A percentile compares a stretch with the other conserved stretches of the same genome.
phyloP scores from a whole-genome alignment of 2,797 vertebrate species.

The Pangasius sanitwongsei region DNA sequence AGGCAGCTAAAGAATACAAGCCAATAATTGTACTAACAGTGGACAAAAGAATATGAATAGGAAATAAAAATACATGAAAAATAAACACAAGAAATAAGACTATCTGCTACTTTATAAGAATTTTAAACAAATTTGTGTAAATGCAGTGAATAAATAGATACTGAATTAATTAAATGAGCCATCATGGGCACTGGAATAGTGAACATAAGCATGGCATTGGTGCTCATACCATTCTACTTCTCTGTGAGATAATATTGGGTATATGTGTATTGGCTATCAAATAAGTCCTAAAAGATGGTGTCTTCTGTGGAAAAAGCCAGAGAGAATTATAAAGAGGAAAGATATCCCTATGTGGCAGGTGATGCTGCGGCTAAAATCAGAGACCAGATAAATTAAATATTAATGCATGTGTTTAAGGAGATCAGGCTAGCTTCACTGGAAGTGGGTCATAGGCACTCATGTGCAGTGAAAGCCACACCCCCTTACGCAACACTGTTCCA shows the following conservation, averaged over 20 bases:
- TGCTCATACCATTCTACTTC: not conserved
- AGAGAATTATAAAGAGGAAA: not conserved
- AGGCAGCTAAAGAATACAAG: not conserved
- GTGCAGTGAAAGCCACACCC: conserved; percentile 18
- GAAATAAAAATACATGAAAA: not conserved
- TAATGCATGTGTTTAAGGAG: conserved; percentile 50
- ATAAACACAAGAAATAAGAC: not conserved
- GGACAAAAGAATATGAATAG: not conserved
- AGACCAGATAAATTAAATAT: conserved; percentile 69
- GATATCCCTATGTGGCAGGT: not conserved
- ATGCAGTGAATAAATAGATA: not conserved
- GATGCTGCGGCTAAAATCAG: conserved; percentile 49
- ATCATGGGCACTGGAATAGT: not conserved
- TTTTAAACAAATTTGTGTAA: not conserved
- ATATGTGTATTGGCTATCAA: not conserved
- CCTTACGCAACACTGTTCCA: not conserved
- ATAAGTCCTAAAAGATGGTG: not conserved
- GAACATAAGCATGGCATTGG: not conserved
- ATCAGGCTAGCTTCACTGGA: conserved; percentile 36
- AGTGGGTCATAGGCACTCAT: conserved; percentile 57
- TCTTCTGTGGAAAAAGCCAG: not conserved
- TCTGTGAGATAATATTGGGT: not conserved
- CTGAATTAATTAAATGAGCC: not conserved
- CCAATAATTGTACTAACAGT: not conserved
- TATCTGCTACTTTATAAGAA: not conserved